Conservation (phyloP, 2,797 vertebrate genomes). For the Enteromius radiatus region DNA sequence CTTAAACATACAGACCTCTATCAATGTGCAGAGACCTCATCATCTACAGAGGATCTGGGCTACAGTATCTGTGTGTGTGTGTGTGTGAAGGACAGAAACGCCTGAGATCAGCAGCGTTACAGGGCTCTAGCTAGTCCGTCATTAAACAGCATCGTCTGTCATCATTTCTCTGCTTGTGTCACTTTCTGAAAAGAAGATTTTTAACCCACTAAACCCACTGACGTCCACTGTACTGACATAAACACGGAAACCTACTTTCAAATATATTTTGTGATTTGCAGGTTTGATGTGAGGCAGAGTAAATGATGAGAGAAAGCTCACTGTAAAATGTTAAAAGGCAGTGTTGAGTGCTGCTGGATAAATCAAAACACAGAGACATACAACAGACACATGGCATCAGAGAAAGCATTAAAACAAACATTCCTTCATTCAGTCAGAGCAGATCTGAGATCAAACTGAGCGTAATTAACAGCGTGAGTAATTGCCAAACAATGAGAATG, state of each 20-base stretch:
- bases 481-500: conserved; percentile 86
- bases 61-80: background rate
- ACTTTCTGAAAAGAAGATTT: background rate
- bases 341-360: background rate
- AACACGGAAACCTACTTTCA: background rate
- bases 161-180: too few relatives aligned
- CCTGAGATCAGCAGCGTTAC: background rate
- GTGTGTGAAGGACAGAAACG: background rate
- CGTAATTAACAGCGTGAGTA: background rate
- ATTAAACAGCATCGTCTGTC: background rate
- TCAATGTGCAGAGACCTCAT: too few relatives aligned
- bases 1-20: background rate
- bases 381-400: conserved; percentile 8
- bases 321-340: background rate
- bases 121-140: background rate
- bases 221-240: background rate
- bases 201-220: background rate
- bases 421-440: background rate
- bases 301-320: background rate
- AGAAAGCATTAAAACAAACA: background rate
- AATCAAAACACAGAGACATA: background rate
- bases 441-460: background rate
- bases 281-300: background rate
- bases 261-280: background rate
- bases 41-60: background rate